Evolutionary conservation across 2,797 vertebrate species (phyloP).

Genomic region (Coreius guichenoti): DNA sequence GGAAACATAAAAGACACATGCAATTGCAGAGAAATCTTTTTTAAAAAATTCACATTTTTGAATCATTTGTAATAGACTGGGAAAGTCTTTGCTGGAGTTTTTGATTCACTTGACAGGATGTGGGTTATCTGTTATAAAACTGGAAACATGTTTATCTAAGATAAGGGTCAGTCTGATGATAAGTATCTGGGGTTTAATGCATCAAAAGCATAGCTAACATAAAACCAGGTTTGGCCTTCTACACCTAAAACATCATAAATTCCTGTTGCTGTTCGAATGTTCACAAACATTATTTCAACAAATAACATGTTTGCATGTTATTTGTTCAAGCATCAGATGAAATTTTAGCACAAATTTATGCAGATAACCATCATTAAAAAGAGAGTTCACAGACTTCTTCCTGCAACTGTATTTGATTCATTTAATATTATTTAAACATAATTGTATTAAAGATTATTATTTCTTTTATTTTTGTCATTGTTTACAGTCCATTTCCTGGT

Average conservation of each 20-base stretch:
- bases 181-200: conserved; percentile 24
- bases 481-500: no score
- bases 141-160: conserved; percentile 29
- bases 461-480: no score
- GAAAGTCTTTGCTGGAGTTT: conserved; percentile 3
- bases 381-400: neutral
- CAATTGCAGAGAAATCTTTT: neutral
- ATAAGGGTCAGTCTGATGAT: conserved; percentile 42
- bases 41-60: neutral
- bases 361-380: neutral
- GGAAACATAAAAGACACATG: neutral
- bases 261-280: neutral
- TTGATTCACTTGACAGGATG: conserved; percentile 19
- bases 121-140: conserved; percentile 7
- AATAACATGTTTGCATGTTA: neutral
- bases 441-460: no score
- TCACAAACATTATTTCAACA: neutral
- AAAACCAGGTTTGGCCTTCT: neutral
- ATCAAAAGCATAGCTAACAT: neutral
- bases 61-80: neutral
- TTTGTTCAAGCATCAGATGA: neutral
- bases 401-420: neutral
- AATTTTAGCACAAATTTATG: neutral
- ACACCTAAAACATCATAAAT: neutral
- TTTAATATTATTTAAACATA: neutral